phyloP scores from a whole-genome alignment of 2,113 vertebrate genomes.

The Datnioides undecimradiatus region DNA sequence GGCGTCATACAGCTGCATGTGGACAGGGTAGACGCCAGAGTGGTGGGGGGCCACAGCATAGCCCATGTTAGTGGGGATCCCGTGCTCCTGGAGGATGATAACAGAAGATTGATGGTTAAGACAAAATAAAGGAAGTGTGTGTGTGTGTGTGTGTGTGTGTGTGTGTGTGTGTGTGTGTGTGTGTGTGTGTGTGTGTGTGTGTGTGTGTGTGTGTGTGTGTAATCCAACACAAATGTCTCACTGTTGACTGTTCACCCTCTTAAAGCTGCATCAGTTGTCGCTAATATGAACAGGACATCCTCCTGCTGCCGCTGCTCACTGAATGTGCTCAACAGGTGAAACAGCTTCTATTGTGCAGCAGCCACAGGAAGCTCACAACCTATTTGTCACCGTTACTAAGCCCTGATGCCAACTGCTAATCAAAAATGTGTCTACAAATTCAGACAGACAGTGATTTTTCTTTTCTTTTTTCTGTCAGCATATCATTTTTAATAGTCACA shows the following conservation, averaged over 20 bases:
- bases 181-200: too few relatives aligned
- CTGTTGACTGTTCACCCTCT: neutral
- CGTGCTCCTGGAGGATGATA: conserved; percentile 88
- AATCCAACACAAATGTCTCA: neutral
- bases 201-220: too few relatives aligned
- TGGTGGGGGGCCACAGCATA: conserved; percentile 98
- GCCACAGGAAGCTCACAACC: too few relatives aligned
- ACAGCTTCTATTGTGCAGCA: neutral
- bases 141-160: too few relatives aligned
- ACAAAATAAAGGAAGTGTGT: neutral
- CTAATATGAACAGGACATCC: neutral
- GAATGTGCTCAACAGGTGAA: neutral
- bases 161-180: too few relatives aligned
- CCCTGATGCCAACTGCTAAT: neutral
- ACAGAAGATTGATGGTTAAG: neutral
- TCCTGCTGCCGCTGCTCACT: neutral
- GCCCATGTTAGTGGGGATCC: conserved; percentile 97
- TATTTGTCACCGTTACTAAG: neutral
- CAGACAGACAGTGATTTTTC: neutral
- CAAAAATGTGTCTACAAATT: neutral
- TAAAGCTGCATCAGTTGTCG: neutral
- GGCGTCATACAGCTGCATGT: conserved; percentile 95
- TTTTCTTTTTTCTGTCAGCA: neutral
- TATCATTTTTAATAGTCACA: neutral
- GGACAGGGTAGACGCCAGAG: conserved; percentile 95